These are phyloP conservation scores for Glomeris marginata DNA, from an alignment of 2,888 invertebrate species.

Conservation along the genomic window DNA sequence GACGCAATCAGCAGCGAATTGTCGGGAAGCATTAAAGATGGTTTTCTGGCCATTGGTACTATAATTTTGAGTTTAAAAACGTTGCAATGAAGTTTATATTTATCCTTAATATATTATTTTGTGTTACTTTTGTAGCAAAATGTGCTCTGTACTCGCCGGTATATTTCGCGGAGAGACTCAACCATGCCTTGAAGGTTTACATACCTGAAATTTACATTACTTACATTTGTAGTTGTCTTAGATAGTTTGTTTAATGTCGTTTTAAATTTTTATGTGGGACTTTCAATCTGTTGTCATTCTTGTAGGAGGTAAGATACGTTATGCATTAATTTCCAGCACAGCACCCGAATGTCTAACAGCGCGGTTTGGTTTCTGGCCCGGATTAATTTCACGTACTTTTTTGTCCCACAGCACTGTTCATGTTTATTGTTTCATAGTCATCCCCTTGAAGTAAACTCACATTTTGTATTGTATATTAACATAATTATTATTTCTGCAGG, in stretches of 20 bases:
- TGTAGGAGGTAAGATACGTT: neutral
- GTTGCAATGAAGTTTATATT: no score
- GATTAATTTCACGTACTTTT: neutral
- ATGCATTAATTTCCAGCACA: neutral
- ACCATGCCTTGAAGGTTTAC: conserved; percentile 59
- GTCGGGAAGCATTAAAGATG: conserved; percentile 69
- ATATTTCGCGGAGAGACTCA: conserved; percentile 73
- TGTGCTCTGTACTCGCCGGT: conserved; percentile 45
- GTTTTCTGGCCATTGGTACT: conserved; percentile 63
- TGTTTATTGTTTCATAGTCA: neutral
- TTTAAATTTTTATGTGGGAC: neutral
- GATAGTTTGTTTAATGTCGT: neutral
- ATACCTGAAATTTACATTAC: neutral
- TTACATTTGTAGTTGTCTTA: neutral
- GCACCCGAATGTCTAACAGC: neutral
- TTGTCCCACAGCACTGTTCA: neutral
- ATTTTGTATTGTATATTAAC: neutral
- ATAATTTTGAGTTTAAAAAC: neutral
- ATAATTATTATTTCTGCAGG: conserved; percentile 28
- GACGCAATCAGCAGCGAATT: conserved; percentile 67
- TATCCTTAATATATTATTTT: no score
- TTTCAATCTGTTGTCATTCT: neutral
- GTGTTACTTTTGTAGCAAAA: conserved; percentile 21
- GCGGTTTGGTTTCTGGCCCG: neutral
- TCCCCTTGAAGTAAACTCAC: neutral